phyloP scores from a whole-genome alignment of 2,113 vertebrate genomes.

The Mus musculus region GRCm39 chr1:178383501-178384000 shows the following conservation, averaged over 20 bases:
- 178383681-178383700: conserved; percentile 37
- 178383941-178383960: conserved; percentile 74
- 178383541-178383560: too few species aligned
- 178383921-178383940: conserved; percentile 65
- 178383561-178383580: too few species aligned
- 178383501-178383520: too few species aligned
- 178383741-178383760: background rate
- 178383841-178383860: background rate
- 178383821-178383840: background rate
- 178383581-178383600: too few species aligned
- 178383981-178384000: conserved; percentile 73
- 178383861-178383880: background rate
- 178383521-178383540: too few species aligned
- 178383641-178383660: background rate
- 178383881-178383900: conserved; percentile 55
- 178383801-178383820: conserved; percentile 42
- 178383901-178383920: conserved; percentile 64
- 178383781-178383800: background rate
- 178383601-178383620: too few species aligned
- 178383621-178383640: too few species aligned
- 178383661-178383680: background rate
- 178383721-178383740: conserved; percentile 21
- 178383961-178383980: background rate
- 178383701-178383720: conserved; percentile 25
- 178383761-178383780: conserved; percentile 10